These are phyloP conservation scores for Meriones psammophilus DNA, from an alignment of 2,797 vertebrate genomes.

Conservation along the genomic window DNA sequence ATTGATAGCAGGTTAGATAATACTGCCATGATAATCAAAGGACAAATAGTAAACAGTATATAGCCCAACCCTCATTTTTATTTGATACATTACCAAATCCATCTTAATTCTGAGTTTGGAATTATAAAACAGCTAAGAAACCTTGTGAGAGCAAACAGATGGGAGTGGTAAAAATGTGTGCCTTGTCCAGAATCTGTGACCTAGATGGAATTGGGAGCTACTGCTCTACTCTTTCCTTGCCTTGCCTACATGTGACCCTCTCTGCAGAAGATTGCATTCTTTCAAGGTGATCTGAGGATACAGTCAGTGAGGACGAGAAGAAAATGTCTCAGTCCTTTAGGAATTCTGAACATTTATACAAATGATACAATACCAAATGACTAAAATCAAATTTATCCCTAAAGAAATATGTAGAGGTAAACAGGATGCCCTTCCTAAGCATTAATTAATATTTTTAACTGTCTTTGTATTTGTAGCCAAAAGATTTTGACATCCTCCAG, in stretches of 20 bases:
- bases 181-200: neutral
- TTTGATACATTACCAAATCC: neutral
- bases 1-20: no score
- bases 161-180: neutral
- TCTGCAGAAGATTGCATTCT: neutral
- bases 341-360: constrained; percentile 26
- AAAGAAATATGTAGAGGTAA: constrained; percentile 12
- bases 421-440: neutral
- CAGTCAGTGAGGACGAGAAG: neutral
- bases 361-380: neutral
- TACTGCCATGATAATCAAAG: no score
- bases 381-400: constrained; percentile 2
- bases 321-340: neutral
- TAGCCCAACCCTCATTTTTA: no score
- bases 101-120: neutral
- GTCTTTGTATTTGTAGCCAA: neutral
- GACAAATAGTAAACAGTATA: no score
- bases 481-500: neutral
- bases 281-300: neutral
- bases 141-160: no score
- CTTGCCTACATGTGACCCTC: neutral
- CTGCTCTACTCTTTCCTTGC: neutral
- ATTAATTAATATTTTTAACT: neutral
- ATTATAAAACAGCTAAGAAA: neutral
- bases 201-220: neutral